Evolutionary conservation across 35 echinoderm and acorn worm genomes (phyloP).

Genomic region (Patiria miniata): DNA sequence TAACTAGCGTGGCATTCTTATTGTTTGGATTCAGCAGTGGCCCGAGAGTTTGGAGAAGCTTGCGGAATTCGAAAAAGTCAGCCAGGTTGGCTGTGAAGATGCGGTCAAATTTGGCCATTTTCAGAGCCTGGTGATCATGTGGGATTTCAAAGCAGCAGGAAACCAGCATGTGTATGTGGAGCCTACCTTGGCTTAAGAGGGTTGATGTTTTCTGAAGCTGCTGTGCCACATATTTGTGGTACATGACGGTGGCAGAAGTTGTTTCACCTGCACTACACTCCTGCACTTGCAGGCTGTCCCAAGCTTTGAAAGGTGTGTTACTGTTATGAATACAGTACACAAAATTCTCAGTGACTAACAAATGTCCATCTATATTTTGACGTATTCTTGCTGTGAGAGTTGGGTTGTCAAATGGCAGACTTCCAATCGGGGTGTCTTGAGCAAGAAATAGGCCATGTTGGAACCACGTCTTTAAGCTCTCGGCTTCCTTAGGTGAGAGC

Average conservation of each 20-base stretch:
- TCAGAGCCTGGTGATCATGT: neutral
- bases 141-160: neutral
- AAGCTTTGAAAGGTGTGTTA: neutral
- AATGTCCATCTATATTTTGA: neutral
- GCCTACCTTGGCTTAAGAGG: conserved; percentile 4
- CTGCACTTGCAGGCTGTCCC: conserved; percentile 32
- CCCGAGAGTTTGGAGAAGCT: neutral
- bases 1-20: conserved; percentile 19
- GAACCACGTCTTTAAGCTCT: conserved; percentile 3
- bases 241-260: conserved; percentile 37
- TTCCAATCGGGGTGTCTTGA: neutral
- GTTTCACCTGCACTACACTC: neutral
- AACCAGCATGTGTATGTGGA: neutral
- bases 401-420: conserved; percentile 39
- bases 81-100: conserved; percentile 35
- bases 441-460: conserved; percentile 12
- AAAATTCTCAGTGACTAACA: neutral
- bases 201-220: neutral
- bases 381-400: conserved; percentile 41
- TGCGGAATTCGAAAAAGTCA: neutral
- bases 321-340: neutral
- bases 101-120: conserved; percentile 17
- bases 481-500: neutral
- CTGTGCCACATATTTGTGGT: conserved; percentile 34
- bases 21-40: conserved; percentile 19